Base-by-base conservation (phyloP, 2,113 vertebrate genomes). In the Cinclus mexicanus region DNA sequence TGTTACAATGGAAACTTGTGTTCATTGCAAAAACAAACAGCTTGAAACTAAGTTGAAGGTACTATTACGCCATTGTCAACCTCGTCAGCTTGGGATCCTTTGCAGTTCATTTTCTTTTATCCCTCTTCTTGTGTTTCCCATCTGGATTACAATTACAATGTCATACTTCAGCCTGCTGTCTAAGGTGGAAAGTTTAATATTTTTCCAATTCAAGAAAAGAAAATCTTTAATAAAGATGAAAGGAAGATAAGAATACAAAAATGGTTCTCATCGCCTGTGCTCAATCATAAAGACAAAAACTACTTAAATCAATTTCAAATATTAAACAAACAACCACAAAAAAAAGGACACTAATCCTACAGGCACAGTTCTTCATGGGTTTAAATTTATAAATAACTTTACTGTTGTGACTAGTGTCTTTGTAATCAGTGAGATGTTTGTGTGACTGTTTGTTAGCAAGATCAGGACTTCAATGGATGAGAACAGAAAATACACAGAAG, bases 21-120 rank as follows among this genome's bases (percentile, higher is more conserved):
- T 77, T 97, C 89, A 70, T 56, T 96, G 94, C 91, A 78, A 96
- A 98, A 97, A 94, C 87, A 97, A 97, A 97, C 88, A 79, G 44
- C 65, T 95, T 39, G 7, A 93, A 87, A 91, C 68, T 53, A 83
- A 90, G 55, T 61, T 3, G 21, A 74, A 93, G 60, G 52, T 53
- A 47, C 46, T 78, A 44, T 91, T 90, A 84, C 65, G 81, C 69
- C 68, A 55, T 64, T 97, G 92, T 94, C 87, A 37, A 31, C 61
- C 89, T 92, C 2, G 3, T 83, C 59, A 59, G 31, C 83, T 90
- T 94, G 50, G 78, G 56, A 59, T 76, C 53, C 39, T 79, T 96
- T 94, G 46, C 68, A 89, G 75, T 63, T 96, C 76, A 71, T 94
- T 96, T 97, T 95, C 88, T 90, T 95, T 94, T 78, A 93, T 89